Evolutionary conservation across 2,888 invertebrate genomes (phyloP).

Genomic region (Acleris emargana): DNA sequence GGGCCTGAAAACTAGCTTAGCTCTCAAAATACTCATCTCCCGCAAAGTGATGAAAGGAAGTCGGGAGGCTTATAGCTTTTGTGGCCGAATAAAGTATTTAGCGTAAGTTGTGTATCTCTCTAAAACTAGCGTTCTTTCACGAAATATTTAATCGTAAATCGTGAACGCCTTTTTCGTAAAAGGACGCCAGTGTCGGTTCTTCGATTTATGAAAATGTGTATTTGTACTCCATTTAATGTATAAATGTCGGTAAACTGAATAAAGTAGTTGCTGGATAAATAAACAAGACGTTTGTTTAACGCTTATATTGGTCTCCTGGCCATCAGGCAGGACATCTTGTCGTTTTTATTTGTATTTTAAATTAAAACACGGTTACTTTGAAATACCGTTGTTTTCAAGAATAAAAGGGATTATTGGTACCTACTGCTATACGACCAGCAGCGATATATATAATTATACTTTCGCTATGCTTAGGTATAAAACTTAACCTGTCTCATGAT

Average conservation of each 20-base stretch:
- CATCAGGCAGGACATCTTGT: too few relatives aligned
- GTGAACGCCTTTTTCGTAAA: conserved; percentile 14
- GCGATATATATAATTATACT: too few relatives aligned
- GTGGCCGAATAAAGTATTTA: conserved; percentile 69
- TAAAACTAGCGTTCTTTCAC: conserved; percentile 32
- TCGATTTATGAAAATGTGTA: conserved; percentile 66
- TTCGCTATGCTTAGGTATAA: too few relatives aligned
- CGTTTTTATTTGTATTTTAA: too few relatives aligned
- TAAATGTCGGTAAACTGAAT: conserved; percentile 20
- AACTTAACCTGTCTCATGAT: too few relatives aligned
- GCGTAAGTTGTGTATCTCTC: conserved; percentile 71
- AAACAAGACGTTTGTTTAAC: too few relatives aligned
- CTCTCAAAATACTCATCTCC: conserved; percentile 68
- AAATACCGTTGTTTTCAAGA: too few relatives aligned
- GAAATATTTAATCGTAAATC: not conserved
- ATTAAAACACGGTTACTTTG: too few relatives aligned
- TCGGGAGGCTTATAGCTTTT: conserved; percentile 74
- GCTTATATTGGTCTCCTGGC: too few relatives aligned
- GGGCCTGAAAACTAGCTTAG: conserved; percentile 56
- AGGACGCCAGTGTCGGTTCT: conserved; percentile 38
- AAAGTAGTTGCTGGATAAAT: not conserved
- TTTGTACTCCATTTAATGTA: conserved; percentile 38
- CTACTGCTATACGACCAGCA: too few relatives aligned
- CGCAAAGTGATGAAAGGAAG: conserved; percentile 56
- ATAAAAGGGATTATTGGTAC: too few relatives aligned